Conservation (phyloP, 2,113 vertebrate genomes). For the Paradoxurus hermaphroditus region DNA sequence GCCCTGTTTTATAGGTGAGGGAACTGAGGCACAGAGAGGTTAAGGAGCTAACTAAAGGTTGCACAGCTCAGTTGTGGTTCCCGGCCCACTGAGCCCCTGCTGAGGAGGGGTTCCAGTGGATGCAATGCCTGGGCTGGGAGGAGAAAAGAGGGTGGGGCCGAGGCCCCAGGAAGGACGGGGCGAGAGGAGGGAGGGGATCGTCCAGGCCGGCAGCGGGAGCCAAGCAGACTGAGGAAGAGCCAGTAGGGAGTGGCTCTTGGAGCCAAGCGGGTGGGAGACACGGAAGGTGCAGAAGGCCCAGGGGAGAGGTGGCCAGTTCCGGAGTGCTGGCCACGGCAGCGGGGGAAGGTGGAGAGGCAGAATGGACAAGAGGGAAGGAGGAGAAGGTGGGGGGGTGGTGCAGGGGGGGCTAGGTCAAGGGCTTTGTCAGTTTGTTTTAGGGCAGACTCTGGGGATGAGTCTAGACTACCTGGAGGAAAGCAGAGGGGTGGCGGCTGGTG, state of each 20-base stretch:
- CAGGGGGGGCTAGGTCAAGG: too few relatives aligned
- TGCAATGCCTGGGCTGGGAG: background rate
- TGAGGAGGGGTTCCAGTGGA: background rate
- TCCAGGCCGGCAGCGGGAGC: background rate
- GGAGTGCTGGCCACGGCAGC: background rate
- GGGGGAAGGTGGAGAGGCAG: background rate
- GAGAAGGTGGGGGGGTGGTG: background rate
- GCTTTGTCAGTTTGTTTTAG: background rate
- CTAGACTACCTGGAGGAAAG: background rate
- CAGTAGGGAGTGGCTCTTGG: accelerated
- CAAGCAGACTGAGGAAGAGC: background rate
- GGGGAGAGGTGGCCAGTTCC: background rate
- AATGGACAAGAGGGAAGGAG: background rate
- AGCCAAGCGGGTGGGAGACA: background rate
- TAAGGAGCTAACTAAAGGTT: background rate
- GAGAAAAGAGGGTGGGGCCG: background rate
- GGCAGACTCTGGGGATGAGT: background rate
- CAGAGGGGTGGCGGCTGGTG: background rate
- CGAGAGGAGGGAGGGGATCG: too few relatives aligned
- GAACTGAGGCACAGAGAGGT: background rate
- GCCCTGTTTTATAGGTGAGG: background rate
- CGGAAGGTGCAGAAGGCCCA: background rate
- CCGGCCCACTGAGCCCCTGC: background rate
- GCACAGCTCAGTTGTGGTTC: background rate
- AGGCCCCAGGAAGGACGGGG: too few relatives aligned